Evolutionary conservation across 1,140 invertebrate genomes (phyloP), one percentile per base, ranked within the genome.

Genomic region (Pseudomyrmex concolor): DNA sequence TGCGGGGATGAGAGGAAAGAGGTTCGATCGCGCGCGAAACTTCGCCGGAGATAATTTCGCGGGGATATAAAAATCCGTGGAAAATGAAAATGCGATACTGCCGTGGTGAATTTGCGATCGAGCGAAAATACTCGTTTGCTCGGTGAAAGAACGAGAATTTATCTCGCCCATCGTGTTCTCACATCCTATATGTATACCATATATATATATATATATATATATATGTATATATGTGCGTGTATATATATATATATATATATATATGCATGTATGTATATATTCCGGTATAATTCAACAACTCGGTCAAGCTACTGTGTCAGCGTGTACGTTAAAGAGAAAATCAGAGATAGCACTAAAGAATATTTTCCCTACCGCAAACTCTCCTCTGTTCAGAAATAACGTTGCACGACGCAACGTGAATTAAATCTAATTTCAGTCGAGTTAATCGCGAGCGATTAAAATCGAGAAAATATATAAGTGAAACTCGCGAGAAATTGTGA

Each of bases 401-500:
- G 22, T 59, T 59, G 34, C 25, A 68, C 54, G 48, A 67, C 15
- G 15, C 10, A 15, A 66, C 43, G 76, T 19, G 22, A 34, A 80
- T 80, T 63, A 70, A 66, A 84, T 84, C 22, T 67, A 84, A 71
- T 80, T 84, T 71, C 22, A 25, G 43, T 13, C 7, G 59, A 63
- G 62, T 70, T 59, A 71, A 60, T 59, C n/a, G 67, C 15, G 50
- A 22, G 45, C 74, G 76, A 70, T 66, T 80, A 59, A 84, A 78
- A 80, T 57, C 59, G 70, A 9, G 50, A 43, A 54, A 64, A 74
- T 25, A 34, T 34, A 0, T 34, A 34, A 5, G 17, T 15, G 5
- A 4, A 51, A 57, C 13, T 17, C 43, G 15, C 45, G 54, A 54
- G 48, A 13, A 80, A 62, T 78, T 12, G 7, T 22, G 43, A 22